phyloP scores from a whole-genome alignment of 2,888 invertebrate genomes.

The Trisateles emortualis region DNA sequence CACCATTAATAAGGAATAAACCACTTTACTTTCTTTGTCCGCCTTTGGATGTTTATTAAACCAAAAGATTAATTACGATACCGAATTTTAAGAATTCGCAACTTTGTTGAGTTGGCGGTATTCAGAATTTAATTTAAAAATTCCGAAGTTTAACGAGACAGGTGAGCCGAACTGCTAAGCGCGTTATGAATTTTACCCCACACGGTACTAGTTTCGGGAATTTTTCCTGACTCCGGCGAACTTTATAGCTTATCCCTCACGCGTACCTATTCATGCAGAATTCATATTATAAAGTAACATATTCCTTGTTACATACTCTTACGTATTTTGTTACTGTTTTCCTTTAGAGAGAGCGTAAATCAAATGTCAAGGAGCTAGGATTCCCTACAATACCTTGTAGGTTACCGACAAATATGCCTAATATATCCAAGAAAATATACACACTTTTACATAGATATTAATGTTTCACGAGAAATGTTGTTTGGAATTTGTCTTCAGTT shows the following conservation, averaged over 20 bases:
- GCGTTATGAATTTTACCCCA: conserved; percentile 83
- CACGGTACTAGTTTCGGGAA: conserved; percentile 78
- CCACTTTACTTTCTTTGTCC: conserved; percentile 66
- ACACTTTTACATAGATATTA: conserved; percentile 15
- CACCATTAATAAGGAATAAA: conserved; percentile 80
- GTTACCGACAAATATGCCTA: conserved; percentile 34
- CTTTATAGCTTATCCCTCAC: conserved; percentile 77
- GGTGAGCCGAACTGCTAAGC: conserved; percentile 84
- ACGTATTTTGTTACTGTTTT: conserved; percentile 37
- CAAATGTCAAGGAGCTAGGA: conserved; percentile 45
- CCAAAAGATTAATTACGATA: conserved; percentile 81
- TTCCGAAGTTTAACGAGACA: conserved; percentile 85
- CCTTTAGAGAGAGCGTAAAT: conserved; percentile 43
- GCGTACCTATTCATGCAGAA: conserved; percentile 60
- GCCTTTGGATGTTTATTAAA: conserved; percentile 76
- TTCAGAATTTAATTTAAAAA: conserved; percentile 86
- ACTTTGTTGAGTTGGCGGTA: conserved; percentile 78
- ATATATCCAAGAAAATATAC: conserved; percentile 25
- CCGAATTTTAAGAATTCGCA: conserved; percentile 82
- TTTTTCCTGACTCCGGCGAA: conserved; percentile 76
- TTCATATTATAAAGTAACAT: conserved; percentile 56
- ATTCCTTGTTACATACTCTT: conserved; percentile 39
- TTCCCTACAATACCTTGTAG: conserved; percentile 28
- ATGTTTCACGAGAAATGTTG: conserved; percentile 21
- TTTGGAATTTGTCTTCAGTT: conserved; percentile 9